Conservation (phyloP, 2,113 vertebrate genomes). For the Ancistrus triradiatus region DNA sequence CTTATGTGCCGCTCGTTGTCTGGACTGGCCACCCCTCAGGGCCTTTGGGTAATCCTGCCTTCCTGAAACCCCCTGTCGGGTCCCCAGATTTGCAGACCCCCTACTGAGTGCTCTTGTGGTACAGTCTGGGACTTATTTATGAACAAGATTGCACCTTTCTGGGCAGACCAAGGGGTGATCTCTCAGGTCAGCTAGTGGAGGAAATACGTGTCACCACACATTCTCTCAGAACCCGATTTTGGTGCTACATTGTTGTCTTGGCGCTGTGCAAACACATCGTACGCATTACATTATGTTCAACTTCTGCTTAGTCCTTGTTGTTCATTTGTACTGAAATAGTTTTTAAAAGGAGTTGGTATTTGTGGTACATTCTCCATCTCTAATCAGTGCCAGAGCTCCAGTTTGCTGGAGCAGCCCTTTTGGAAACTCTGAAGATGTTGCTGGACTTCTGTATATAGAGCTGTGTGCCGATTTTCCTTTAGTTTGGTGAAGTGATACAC, state of each 20-base stretch:
- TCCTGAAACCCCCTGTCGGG: constrained; percentile 26
- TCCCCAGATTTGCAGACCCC: constrained; percentile 59
- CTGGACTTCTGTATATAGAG: constrained; percentile 43
- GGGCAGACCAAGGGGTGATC: constrained; percentile 4
- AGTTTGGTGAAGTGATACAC: too few relatives aligned
- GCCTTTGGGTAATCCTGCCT: constrained; percentile 56
- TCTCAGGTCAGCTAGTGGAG: constrained; percentile 22
- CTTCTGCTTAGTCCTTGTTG: too few relatives aligned
- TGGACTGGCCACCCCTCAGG: constrained; percentile 51
- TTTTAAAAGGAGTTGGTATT: background rate
- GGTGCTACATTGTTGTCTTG: background rate
- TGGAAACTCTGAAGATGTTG: constrained; percentile 35
- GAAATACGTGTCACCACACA: constrained; percentile 10
- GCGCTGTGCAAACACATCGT: too few relatives aligned
- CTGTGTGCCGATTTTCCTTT: constrained; percentile 55
- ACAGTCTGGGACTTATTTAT: constrained; percentile 46
- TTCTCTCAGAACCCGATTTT: constrained; percentile 1
- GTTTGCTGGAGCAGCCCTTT: constrained; percentile 36
- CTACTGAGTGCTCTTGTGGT: constrained; percentile 53
- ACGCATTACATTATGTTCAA: too few relatives aligned
- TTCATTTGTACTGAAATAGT: too few relatives aligned
- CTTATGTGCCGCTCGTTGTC: too few relatives aligned
- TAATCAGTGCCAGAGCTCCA: constrained; percentile 63
- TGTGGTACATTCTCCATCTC: constrained; percentile 1
- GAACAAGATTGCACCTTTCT: constrained; percentile 8